Conservation (phyloP, 2,888 invertebrate species). For the Napeogenes sylphis region DNA sequence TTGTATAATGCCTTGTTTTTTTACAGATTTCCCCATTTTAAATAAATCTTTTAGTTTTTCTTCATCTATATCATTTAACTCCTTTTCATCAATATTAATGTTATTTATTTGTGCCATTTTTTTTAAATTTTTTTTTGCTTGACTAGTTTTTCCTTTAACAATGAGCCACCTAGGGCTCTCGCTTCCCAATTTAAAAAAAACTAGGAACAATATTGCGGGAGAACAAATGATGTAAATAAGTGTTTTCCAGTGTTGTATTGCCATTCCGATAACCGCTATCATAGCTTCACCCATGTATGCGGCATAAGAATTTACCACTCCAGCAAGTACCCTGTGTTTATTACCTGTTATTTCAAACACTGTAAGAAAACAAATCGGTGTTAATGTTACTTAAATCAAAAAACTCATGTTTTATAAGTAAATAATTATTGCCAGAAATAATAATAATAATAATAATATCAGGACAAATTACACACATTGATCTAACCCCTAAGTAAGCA, state of each 20-base stretch:
- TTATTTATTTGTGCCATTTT: constrained; percentile 50
- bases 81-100: constrained; percentile 45
- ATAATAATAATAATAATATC: no score
- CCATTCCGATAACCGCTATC: constrained; percentile 57
- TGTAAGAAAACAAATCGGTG: constrained; percentile 33
- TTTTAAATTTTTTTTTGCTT: constrained; percentile 48
- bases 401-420: background rate
- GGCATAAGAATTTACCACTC: constrained; percentile 54
- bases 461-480: no score
- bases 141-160: constrained; percentile 48
- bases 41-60: constrained; percentile 47
- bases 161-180: constrained; percentile 67
- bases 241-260: constrained; percentile 57
- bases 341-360: constrained; percentile 60
- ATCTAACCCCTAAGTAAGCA: no score
- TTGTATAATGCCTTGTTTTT: constrained; percentile 45
- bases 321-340: constrained; percentile 50
- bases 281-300: constrained; percentile 56
- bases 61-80: constrained; percentile 43
- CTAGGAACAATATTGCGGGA: constrained; percentile 51
- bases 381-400: no score
- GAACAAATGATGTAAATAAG: constrained; percentile 54
- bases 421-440: background rate
- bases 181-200: constrained; percentile 44
- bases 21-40: constrained; percentile 45